Base-by-base conservation (phyloP, 2,888 invertebrate genomes). In the Ornithoptera priamus region DNA sequence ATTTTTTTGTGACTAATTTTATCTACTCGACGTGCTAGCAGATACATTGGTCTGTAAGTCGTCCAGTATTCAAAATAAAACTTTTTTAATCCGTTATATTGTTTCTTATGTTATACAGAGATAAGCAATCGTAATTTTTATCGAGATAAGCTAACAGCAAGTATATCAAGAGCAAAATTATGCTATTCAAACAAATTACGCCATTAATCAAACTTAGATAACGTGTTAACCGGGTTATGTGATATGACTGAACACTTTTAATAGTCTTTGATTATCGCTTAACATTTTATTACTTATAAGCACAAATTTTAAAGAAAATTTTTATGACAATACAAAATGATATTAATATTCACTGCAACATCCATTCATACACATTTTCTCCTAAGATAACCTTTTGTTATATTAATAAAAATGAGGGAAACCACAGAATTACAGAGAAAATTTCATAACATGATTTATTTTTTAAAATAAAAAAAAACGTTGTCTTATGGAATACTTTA, bases 141-240 rank as follows among this genome's bases (percentile, higher is more conserved):
- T 10, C 6, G 39, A 39, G 10, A 39, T 39, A 39, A 39, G 39
- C 10, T 39, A 50, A 50, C 50, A 50, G 50, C 50, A 50, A 50
- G 18, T 5, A 50, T 50, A 50, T 17, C 56, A 8, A 62, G 22
- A 46, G 62, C 18, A 56, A 62, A 62, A 57, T 62, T 56, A n/a
- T 67, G 67, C 30, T 42, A 36, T 67, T 67, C 62, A 67, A 67
- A 68, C 53, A 64, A 59, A 59, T 64, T 39, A 42, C 58, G 59
- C 30, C 20, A 30, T 60, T 63, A 60, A 53, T 59, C 59, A 68
- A 64, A 60, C 50, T 10, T 39, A 59, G 53, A 39, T 64, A 60
- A 60, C 24, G 18, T 22, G 39, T 42, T 61, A 62, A 56, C 62
- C 39, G 22, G 62, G 67, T 62, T 42, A 62, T 62, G 56, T 42